Evolutionary conservation across 1,140 invertebrate species (phyloP).

Genomic region (Musca domestica): DNA sequence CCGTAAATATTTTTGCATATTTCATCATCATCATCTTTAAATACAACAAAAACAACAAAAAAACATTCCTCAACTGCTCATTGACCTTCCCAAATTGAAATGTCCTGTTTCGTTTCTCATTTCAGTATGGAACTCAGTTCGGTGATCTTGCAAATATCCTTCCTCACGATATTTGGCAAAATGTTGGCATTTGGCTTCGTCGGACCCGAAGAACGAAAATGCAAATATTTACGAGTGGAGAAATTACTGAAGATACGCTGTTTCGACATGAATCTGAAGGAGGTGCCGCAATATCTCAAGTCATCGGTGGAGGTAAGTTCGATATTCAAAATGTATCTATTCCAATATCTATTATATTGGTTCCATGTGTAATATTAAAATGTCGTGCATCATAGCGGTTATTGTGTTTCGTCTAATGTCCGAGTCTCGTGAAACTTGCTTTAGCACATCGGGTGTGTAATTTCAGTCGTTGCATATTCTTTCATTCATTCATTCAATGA

Average conservation of each 20-base stretch:
- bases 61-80: background rate
- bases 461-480: background rate
- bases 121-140: slow-evolving; percentile 44
- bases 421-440: too few relatives aligned
- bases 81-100: background rate
- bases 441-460: background rate
- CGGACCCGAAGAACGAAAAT: slow-evolving; percentile 44
- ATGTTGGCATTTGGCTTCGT: slow-evolving; percentile 38
- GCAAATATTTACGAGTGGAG: slow-evolving; percentile 57
- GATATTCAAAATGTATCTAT: background rate
- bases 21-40: background rate
- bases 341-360: background rate
- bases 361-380: background rate
- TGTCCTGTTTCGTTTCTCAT: slow-evolving; percentile 11
- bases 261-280: slow-evolving; percentile 55
- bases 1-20: background rate
- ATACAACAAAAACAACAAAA: background rate
- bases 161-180: slow-evolving; percentile 36
- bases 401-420: background rate
- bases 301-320: slow-evolving; percentile 58
- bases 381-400: background rate
- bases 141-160: slow-evolving; percentile 27
- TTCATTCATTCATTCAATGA: background rate
- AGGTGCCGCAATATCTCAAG: slow-evolving; percentile 57
- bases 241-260: slow-evolving; percentile 59